Evolutionary conservation across 2,113 vertebrate species (phyloP), one percentile per base, ranked within the genome.

Genomic region (Nicator chloris): DNA sequence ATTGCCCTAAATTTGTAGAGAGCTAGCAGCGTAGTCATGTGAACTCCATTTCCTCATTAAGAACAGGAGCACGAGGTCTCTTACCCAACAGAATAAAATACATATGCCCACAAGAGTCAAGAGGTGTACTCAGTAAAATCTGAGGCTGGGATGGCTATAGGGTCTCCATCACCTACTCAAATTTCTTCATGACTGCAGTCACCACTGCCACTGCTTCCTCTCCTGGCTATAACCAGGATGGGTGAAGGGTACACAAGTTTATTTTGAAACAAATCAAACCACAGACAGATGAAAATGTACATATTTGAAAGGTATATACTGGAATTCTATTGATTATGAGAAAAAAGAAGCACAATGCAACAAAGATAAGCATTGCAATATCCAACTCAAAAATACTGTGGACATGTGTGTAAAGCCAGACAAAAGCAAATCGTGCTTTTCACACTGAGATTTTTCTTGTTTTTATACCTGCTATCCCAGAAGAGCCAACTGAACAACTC

Each of bases 281-380:
- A 53, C 18, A 53, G 13, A 5, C 5, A 71, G 59, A 53, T 44
- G 5, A 94, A 90, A 87, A 68, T 61, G 13, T 13, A 26, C 1
- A 8, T 64, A 39, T 65, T 33, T 86, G 33, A 65, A 22, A 79
- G 65, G 9, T 9, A 31, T 1, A 11, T 40, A 47, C 51, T 31
- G 76, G 37, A 69, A 17, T 22, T 47, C 11, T 72, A 47, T 19
- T 63, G 50, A 66, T 75, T 61, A 57, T 15, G 20, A 16, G 22
- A 15, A 35, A 53, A 79, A 30, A 45, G 1, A n/a, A 19, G 5
- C 11, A 56, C 7, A 47, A 54, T 0, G 1, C 39, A 69, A 18
- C 14, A 76, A 65, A 72, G 18, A 40, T 6, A 71, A 83, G 33
- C 20, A 51, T 13, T 60, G 11, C 7, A 70, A 83, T 80, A 71